Evolutionary conservation across 2,113 vertebrate genomes (phyloP).

Genomic region (Gymnobelideus leadbeateri): DNA sequence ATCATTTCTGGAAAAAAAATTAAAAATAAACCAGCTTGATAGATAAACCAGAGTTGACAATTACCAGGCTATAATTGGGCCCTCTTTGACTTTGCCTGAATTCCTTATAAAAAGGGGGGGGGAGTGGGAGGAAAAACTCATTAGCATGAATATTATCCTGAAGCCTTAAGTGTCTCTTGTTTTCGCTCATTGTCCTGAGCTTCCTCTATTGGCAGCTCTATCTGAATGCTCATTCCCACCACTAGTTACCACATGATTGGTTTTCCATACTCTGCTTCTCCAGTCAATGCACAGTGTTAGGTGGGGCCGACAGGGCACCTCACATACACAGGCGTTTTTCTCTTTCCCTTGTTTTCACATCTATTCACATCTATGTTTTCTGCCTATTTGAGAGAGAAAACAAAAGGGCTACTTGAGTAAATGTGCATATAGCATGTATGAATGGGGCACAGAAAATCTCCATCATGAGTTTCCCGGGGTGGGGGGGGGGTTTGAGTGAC

Average conservation of each 20-base stretch:
- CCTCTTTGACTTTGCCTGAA: slow-evolving; percentile 29
- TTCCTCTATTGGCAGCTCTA: neutral
- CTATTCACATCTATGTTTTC: neutral
- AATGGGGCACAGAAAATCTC: slow-evolving; percentile 24
- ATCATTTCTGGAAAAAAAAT: too few species aligned
- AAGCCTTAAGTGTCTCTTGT: neutral
- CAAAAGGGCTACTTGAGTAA: neutral
- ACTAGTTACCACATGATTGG: neutral
- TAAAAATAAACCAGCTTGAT: neutral
- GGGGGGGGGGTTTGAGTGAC: neutral
- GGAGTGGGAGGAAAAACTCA: neutral
- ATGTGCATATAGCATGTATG: neutral
- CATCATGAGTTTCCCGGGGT: slow-evolving; percentile 40
- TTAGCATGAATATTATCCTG: neutral
- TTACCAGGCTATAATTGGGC: neutral
- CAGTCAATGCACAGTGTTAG: slow-evolving; percentile 13
- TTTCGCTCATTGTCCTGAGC: slow-evolving; percentile 13
- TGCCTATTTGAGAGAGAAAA: slow-evolving; percentile 20
- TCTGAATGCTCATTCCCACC: neutral
- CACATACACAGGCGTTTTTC: neutral
- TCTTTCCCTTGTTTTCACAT: slow-evolving; percentile 1
- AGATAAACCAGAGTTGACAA: slow-evolving; percentile 50
- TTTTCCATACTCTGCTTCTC: slow-evolving; percentile 27
- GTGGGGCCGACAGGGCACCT: neutral
- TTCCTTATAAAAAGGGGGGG: neutral